Evolutionary conservation across 2,113 vertebrate species (phyloP).

Genomic region (Ariopsis seemanni): DNA sequence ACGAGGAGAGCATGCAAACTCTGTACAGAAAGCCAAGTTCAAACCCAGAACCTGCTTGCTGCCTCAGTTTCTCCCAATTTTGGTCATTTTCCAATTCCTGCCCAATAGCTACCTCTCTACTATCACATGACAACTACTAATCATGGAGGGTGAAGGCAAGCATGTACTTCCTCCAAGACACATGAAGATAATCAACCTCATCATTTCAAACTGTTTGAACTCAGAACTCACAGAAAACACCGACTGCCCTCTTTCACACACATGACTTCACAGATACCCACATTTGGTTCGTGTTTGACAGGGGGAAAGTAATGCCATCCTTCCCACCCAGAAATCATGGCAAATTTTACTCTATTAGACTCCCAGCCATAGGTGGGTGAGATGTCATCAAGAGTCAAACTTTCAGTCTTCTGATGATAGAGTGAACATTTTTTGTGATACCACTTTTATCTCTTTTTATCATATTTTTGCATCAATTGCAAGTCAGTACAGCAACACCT

Average conservation of each 20-base stretch:
- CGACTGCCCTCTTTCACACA: neutral
- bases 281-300: neutral
- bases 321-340: neutral
- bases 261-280: neutral
- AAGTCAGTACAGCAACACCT: neutral
- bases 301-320: neutral
- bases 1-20: too few species aligned
- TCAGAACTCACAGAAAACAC: neutral
- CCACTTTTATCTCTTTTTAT: neutral
- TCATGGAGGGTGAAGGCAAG: neutral
- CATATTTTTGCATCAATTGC: neutral
- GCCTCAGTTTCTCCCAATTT: neutral
- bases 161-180: neutral
- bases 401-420: neutral
- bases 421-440: neutral
- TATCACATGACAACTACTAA: neutral
- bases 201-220: neutral
- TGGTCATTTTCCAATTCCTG: neutral
- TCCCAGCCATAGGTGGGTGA: neutral
- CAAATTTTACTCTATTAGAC: neutral
- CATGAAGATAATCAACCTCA: neutral
- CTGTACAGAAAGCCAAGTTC: too few species aligned
- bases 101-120: neutral
- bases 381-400: neutral
- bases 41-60: too few species aligned